phyloP scores from a whole-genome alignment of 2,888 invertebrate species.

The Hypercompe scribonia region DNA sequence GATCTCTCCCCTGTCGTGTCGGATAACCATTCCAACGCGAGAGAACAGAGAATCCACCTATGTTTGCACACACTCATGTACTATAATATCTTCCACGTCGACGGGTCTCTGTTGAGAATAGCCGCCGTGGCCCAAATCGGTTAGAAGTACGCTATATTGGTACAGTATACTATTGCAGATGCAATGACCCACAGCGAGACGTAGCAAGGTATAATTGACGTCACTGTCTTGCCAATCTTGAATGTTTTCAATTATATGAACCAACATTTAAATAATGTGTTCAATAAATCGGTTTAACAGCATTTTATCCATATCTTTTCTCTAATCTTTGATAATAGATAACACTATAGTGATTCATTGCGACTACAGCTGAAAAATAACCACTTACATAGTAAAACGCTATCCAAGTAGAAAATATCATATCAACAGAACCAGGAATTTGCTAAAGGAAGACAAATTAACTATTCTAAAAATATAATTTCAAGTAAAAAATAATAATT shows the following conservation, averaged over 20 bases:
- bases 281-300: background rate
- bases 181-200: no score
- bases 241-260: background rate
- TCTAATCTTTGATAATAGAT: background rate
- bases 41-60: no score
- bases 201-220: background rate
- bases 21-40: no score
- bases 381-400: slow-evolving; percentile 16
- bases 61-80: no score
- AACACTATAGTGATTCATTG: background rate
- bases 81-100: no score
- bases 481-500: slow-evolving; percentile 1
- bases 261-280: background rate
- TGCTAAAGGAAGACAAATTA: background rate
- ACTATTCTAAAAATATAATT: background rate
- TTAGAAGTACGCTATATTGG: no score
- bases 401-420: slow-evolving; percentile 21
- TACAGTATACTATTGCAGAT: no score
- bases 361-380: background rate
- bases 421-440: slow-evolving; percentile 8
- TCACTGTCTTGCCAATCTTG: background rate
- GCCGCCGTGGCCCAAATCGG: no score
- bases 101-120: no score
- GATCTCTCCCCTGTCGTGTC: no score
- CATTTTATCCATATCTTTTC: background rate